A percentile compares a stretch with the other conserved stretches of the same genome.
Evolutionary conservation across 2,113 vertebrate species (phyloP).

Genomic region (Cathartes aura): DNA sequence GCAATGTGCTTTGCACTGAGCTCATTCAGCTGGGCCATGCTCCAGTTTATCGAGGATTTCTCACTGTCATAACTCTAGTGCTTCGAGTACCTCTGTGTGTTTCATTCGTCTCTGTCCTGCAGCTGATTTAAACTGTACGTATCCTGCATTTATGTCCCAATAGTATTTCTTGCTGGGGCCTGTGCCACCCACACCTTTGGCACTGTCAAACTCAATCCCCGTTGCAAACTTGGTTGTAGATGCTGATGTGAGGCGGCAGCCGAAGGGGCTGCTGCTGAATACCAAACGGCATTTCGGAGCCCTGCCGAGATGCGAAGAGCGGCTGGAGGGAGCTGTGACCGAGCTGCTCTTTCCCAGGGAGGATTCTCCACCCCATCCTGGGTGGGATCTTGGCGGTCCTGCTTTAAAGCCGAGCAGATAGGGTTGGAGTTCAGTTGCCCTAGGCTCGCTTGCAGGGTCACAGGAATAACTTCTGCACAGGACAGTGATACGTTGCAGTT

Average conservation of each 20-base stretch:
- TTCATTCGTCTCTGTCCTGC: not conserved
- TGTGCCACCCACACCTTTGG: not conserved
- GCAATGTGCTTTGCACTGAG: not conserved
- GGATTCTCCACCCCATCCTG: constrained; percentile 65
- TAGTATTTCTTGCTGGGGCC: not conserved
- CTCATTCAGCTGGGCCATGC: not conserved
- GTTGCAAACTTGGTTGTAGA: accelerated
- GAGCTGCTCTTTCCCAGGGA: constrained; percentile 47
- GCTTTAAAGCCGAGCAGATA: constrained; percentile 39
- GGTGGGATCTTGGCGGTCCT: constrained; percentile 39
- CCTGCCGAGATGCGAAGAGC: not conserved
- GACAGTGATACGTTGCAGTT: not conserved
- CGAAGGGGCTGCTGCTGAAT: not conserved
- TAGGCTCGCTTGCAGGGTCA: not conserved
- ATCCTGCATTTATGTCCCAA: not conserved
- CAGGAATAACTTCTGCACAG: not conserved
- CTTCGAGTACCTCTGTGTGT: accelerated
- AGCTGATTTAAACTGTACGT: accelerated
- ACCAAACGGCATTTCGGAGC: not conserved
- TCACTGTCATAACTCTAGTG: not conserved
- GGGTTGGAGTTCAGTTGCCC: not conserved
- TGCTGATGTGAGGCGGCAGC: not conserved
- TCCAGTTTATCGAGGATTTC: not conserved
- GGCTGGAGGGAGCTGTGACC: constrained; percentile 6
- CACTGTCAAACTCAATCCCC: accelerated